A percentile compares a stretch with the other conserved stretches of the same genome.
Evolutionary conservation across 1,140 invertebrate species (phyloP).

Genomic region (Cardiocondyla obscurior): DNA sequence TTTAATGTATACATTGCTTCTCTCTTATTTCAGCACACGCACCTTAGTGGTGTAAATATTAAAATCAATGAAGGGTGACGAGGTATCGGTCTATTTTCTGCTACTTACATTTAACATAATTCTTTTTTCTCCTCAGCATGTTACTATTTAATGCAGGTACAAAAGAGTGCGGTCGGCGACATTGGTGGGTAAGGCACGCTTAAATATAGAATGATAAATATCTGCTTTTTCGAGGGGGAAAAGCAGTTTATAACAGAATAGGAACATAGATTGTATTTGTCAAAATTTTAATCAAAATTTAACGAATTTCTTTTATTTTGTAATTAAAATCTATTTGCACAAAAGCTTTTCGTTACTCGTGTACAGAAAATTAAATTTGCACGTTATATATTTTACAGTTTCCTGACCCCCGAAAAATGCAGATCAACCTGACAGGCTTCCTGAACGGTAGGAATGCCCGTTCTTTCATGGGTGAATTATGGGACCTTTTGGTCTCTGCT

Average conservation of each 20-base stretch:
- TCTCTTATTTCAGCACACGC: conserved; percentile 64
- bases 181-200: conserved; percentile 80
- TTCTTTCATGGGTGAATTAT: conserved; percentile 98
- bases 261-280: conserved; percentile 24
- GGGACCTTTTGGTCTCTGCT: conserved; percentile 97
- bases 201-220: conserved; percentile 67
- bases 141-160: conserved; percentile 46
- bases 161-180: conserved; percentile 29
- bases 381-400: conserved; percentile 86
- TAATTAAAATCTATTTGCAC: neutral
- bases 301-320: conserved; percentile 6
- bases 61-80: conserved; percentile 37
- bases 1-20: conserved; percentile 11
- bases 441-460: conserved; percentile 98
- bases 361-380: conserved; percentile 40
- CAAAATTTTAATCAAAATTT: conserved; percentile 33
- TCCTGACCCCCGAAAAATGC: conserved; percentile 99
- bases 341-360: conserved; percentile 14
- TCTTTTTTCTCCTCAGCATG: conserved; percentile 62
- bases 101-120: conserved; percentile 60
- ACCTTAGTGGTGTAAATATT: conserved; percentile 42
- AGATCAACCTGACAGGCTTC: conserved; percentile 99
- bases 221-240: conserved; percentile 85
- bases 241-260: conserved; percentile 79
- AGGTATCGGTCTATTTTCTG: conserved; percentile 66